phyloP scores from a whole-genome alignment of 2,113 vertebrate genomes.

The Sigmodon hispidus region DNA sequence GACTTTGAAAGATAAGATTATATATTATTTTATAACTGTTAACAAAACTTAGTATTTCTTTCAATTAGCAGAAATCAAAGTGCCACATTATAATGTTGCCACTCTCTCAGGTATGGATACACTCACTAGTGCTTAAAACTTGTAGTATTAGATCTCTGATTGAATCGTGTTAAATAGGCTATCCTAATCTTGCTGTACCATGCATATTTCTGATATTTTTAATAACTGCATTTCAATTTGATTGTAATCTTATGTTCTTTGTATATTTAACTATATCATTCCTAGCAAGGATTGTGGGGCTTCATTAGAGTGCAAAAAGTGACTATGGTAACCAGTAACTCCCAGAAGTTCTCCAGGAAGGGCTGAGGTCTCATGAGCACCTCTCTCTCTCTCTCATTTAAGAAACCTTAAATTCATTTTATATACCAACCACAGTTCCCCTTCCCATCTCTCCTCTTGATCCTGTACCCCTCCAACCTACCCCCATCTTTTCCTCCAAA shows the following conservation, averaged over 20 bases:
- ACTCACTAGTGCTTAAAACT: not conserved
- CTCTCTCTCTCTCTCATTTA: not conserved
- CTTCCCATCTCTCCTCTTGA: no score
- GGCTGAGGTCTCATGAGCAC: not conserved
- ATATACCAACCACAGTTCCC: no score
- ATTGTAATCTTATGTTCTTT: not conserved
- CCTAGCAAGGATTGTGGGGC: not conserved
- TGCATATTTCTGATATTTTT: not conserved
- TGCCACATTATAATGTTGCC: not conserved
- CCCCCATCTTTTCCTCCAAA: no score
- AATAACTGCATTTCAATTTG: not conserved
- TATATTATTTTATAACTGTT: not conserved
- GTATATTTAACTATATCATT: not conserved
- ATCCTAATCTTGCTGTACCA: not conserved
- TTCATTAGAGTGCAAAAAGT: not conserved
- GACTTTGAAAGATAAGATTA: not conserved
- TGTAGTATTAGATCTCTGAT: not conserved
- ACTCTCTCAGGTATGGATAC: not conserved
- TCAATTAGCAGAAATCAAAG: not conserved
- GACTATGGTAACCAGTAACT: not conserved
- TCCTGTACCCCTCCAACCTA: no score
- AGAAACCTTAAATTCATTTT: no score
- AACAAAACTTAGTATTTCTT: not conserved
- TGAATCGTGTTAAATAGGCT: not conserved
- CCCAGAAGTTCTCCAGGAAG: not conserved